A percentile compares a stretch with the other conserved stretches of the same genome.
phyloP scores from a whole-genome alignment of 2,888 invertebrate genomes.

The Nomada goodeniana region DNA sequence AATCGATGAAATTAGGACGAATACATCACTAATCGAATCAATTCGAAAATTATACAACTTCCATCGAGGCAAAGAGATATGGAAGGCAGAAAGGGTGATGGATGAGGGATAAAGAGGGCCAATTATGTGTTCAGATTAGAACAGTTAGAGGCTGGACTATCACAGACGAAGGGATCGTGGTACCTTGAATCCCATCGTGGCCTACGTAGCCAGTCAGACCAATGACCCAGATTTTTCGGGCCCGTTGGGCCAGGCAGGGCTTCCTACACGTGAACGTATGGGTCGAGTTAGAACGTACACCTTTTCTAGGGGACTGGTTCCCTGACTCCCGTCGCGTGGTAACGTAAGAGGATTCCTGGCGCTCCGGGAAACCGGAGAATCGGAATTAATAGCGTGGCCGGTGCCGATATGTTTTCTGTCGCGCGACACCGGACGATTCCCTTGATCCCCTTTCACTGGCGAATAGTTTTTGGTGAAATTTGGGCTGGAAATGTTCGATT shows the following conservation, averaged over 20 bases:
- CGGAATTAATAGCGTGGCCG: constrained; percentile 18
- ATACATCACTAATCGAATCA: too few relatives aligned
- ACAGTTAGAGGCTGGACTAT: constrained; percentile 63
- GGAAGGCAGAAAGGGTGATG: background rate
- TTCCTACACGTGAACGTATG: constrained; percentile 52
- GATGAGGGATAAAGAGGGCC: background rate
- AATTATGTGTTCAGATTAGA: constrained; percentile 35
- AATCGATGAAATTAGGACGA: background rate
- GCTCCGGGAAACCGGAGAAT: constrained; percentile 47
- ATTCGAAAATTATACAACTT: background rate
- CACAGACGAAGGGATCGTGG: constrained; percentile 47
- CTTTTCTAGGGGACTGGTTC: constrained; percentile 57
- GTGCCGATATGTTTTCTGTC: constrained; percentile 17
- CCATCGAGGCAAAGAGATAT: background rate
- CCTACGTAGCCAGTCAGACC: constrained; percentile 74
- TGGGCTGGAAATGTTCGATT: background rate
- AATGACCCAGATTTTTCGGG: constrained; percentile 82
- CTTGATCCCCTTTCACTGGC: constrained; percentile 24
- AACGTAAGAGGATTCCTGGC: constrained; percentile 50
- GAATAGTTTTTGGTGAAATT: background rate
- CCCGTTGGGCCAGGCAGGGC: constrained; percentile 64
- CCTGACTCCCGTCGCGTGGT: constrained; percentile 40
- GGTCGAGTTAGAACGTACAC: constrained; percentile 35
- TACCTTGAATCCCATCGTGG: constrained; percentile 53
- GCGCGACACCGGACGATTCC: constrained; percentile 17